Evolutionary conservation across 2,113 vertebrate species (phyloP), one percentile per base, ranked within the genome.

Genomic region (Brachionichthys hirsutus): DNA sequence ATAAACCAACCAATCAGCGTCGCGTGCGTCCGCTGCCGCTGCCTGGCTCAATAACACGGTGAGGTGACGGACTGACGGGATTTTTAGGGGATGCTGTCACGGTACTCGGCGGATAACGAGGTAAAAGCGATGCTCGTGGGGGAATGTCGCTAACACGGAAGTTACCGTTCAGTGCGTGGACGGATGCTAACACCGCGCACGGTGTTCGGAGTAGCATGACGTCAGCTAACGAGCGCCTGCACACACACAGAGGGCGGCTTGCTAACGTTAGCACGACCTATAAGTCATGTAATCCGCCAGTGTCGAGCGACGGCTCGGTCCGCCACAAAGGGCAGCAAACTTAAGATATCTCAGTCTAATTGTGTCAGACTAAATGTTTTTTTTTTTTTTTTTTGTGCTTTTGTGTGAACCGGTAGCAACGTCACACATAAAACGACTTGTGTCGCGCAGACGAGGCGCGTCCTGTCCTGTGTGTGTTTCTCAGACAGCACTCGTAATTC

Each of bases 51-150:
- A n/a, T 56, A 64, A 36, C 17, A 0, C 46, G 2, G 36, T 36
- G 61, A 61, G 2, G 36, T 36, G 61, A 61, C 44, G 13, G 41
- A 51, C 12, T 24, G 54, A 24, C 62, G 44, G 55, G 40, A 54
- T 18, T 38, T 36, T 22, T 3, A 16, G 3, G 16, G 41, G 72
- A 75, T 84, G 81, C 76, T 34, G 62, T 62, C 45, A 18, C 30
- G 38, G 42, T 16, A 38, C 62, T 40, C 42, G 44, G 30, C 54
- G 15, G 13, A 45, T 38, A 63, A 48, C 62, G 66, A 81, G 81
- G 78, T 82, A 86, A 79, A 52, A 16, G 11, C 18, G 18, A 22
- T 10, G 9, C 10, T 5, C 15, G 8, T 15, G 9, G n/a, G 2
- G 12, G 6, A 2, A 12, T 9, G 34, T 34, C 13, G 20, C 38